Percentiles rank a stretch among this genome's conserved stretches.
Conservation (phyloP, 2,888 invertebrate genomes). For the Pterobdella sp. region DNA sequence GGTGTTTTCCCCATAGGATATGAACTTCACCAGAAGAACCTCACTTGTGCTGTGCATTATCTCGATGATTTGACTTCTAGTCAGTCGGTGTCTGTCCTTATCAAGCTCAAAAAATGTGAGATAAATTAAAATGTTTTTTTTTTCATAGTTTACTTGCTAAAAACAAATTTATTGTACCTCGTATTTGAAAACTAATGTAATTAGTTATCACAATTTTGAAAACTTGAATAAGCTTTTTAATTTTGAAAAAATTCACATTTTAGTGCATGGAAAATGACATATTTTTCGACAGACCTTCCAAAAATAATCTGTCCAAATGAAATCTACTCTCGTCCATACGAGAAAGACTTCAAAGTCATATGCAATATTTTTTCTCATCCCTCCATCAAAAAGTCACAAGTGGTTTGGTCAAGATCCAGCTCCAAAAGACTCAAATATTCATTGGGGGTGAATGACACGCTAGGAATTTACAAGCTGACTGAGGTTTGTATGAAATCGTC, state of each 20-base stretch:
- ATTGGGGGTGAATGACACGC: background rate
- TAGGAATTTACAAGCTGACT: conserved; percentile 13
- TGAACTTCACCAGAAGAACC: conserved; percentile 14
- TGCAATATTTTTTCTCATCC: conserved; percentile 14
- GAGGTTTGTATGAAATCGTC: too few species aligned
- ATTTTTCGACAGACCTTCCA: conserved; percentile 24
- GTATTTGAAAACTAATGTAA: too few species aligned
- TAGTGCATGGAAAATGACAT: background rate
- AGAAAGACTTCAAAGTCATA: conserved; percentile 6
- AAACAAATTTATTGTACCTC: background rate
- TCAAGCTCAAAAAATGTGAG: conserved; percentile 19
- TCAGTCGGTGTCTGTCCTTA: background rate
- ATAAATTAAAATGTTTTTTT: background rate
- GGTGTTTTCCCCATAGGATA: conserved; percentile 5
- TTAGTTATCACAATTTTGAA: too few species aligned
- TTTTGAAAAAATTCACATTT: background rate
- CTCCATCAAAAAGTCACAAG: background rate
- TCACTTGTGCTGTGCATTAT: conserved; percentile 14
- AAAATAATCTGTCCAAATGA: conserved; percentile 16
- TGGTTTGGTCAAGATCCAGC: background rate
- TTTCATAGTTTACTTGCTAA: background rate
- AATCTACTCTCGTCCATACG: background rate
- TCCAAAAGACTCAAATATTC: background rate
- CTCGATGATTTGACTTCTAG: background rate
- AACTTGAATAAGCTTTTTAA: background rate